Evolutionary conservation across 1,140 invertebrate species (phyloP).

Genomic region (Micrasema longulum): DNA sequence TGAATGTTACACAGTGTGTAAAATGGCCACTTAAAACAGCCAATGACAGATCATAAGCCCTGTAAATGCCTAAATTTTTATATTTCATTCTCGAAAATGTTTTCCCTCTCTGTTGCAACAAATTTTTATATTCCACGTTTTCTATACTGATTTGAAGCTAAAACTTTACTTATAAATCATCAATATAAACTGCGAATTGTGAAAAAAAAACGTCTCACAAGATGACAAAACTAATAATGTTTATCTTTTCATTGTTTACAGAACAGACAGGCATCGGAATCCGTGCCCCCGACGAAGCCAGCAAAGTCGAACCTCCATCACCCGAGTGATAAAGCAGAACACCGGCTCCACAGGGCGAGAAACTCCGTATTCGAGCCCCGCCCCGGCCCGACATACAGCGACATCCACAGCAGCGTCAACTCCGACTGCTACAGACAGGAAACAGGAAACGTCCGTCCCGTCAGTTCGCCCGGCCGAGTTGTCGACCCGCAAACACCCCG

Average conservation of each 20-base stretch:
- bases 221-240: not conserved
- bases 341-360: not conserved
- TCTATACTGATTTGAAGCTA: not conserved
- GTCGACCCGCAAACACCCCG: not conserved
- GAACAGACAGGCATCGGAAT: conserved; percentile 20
- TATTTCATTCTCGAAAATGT: too few relatives aligned
- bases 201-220: not conserved
- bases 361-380: conserved; percentile 48
- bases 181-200: too few relatives aligned
- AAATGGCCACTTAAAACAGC: too few relatives aligned
- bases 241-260: conserved; percentile 23
- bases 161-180: too few relatives aligned
- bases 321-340: not conserved
- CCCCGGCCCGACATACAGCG: conserved; percentile 44
- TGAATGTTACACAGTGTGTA: too few relatives aligned
- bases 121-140: not conserved
- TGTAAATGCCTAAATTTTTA: too few relatives aligned
- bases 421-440: too few relatives aligned
- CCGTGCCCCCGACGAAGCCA: not conserved
- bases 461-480: not conserved
- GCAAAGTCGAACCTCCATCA: not conserved
- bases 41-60: too few relatives aligned
- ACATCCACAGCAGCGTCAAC: conserved; percentile 40
- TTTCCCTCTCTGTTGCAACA: too few relatives aligned
- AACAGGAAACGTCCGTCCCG: too few relatives aligned